These are phyloP conservation scores for Glyphotaelius pellucidus DNA, from an alignment of 2,888 invertebrate species.

Conservation along the genomic window DNA sequence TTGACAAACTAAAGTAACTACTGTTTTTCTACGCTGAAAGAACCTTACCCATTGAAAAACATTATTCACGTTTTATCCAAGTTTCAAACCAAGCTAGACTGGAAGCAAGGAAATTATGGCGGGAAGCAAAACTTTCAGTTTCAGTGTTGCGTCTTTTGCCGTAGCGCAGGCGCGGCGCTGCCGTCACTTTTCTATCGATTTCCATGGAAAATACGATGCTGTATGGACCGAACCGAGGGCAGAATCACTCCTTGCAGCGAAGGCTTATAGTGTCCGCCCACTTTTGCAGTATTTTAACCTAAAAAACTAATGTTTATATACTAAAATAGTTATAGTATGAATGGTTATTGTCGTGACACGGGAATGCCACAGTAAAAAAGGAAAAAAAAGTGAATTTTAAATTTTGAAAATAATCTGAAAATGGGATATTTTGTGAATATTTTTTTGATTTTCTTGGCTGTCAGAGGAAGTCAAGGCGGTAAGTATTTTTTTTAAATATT, in stretches of 20 bases:
- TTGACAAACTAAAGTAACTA: too few species aligned
- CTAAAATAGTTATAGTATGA: neutral
- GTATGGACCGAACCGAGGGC: constrained; percentile 63
- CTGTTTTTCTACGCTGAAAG: too few species aligned
- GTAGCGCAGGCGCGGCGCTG: constrained; percentile 59
- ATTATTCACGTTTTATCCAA: neutral
- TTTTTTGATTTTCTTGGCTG: constrained; percentile 56
- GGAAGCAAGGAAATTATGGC: neutral
- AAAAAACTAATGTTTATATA: constrained; percentile 37
- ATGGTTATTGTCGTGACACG: neutral
- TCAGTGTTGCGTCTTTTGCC: constrained; percentile 20
- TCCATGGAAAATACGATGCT: constrained; percentile 59
- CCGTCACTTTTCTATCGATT: constrained; percentile 52
- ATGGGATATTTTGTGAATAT: constrained; percentile 57
- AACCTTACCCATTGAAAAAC: too few species aligned
- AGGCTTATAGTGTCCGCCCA: constrained; percentile 40
- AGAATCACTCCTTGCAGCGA: constrained; percentile 21
- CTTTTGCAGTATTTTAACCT: constrained; percentile 51
- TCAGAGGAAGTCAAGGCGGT: constrained; percentile 52
- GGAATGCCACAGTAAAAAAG: neutral
- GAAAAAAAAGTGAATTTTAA: neutral
- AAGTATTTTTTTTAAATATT: constrained; percentile 36
- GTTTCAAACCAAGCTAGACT: neutral
- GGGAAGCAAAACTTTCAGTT: constrained; percentile 27
- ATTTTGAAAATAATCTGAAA: constrained; percentile 1